Base-by-base conservation (phyloP, 1,140 invertebrate species). In the Tetramorium parvispinum region DNA sequence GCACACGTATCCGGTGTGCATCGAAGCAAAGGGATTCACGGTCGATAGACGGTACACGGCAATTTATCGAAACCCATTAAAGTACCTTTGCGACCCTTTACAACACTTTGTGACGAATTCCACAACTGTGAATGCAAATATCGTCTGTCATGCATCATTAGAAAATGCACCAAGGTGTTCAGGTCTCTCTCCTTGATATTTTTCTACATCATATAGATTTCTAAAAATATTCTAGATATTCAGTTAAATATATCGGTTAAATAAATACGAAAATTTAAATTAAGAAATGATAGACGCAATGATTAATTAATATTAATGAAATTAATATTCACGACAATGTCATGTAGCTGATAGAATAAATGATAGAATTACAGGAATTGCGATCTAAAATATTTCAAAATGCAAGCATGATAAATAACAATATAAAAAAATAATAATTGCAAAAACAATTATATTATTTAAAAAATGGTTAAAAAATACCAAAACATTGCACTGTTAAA, bases 61-160 rank as follows among this genome's bases (percentile, higher is more conserved):
- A 81, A 81, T 82, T 86, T 86, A 86, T 86, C 63, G 77, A 68
- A 86, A 70, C 46, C 77, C 32, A 70, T 86, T 85, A 85, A 85
- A 85, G 59, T 63, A 85, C 71, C 13, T 77, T 61, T 40, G 63
- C 24, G 24, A 32, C 18, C 13, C 46, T 81, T 70, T 53, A 79
- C 63, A 63, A 68, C 61, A 43, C 77, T 68, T 63, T 51, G 13
- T 24, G 37, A 79, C 32, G 53, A 18, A 24, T 27, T 65, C n/a
- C 16, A 21, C 65, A 21, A 10, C 63, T 11, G 27, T 49, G 43
- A 32, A 65, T 46, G n/a, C 21, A 49, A 65, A 78, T 40, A 65
- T 32, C 27, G 13, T 18, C 37, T 61, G 21, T 21, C 32, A 70
- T 32, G 49, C 13, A 4, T 81, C 77, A 70, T 70, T 37, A 66